Percentiles rank a stretch among this genome's conserved stretches.
phyloP scores from a whole-genome alignment of 2,113 vertebrate species.

The Stomatorhinus ivindoensis region DNA sequence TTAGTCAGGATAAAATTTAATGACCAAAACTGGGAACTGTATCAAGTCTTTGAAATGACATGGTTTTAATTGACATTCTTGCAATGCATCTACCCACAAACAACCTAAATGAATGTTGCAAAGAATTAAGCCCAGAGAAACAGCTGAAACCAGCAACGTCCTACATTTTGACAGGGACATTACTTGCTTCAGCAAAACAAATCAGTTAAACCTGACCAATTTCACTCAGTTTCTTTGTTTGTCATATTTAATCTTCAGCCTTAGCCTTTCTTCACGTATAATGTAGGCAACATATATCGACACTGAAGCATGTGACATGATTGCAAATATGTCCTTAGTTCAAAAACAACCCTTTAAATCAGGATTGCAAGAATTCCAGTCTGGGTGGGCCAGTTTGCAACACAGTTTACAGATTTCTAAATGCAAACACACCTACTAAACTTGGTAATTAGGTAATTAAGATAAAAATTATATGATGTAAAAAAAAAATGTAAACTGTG shows the following conservation, averaged over 20 bases:
- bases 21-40: not conserved
- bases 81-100: not conserved
- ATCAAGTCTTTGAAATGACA: not conserved
- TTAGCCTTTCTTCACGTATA: not conserved
- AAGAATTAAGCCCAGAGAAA: not conserved
- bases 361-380: not conserved
- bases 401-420: not conserved
- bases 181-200: not conserved
- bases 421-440: not conserved
- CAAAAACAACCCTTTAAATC: not conserved
- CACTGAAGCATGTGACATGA: not conserved
- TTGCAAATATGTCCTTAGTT: not conserved
- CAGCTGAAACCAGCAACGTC: not conserved
- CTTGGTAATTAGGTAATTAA: not conserved
- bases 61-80: not conserved
- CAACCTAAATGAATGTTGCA: not conserved
- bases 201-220: not conserved
- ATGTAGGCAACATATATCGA: not conserved
- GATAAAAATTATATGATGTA: not conserved
- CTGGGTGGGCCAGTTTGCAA: not conserved
- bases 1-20: not conserved
- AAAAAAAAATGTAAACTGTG: not conserved
- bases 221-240: not conserved
- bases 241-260: not conserved
- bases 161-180: not conserved